Conservation (phyloP, 1,140 invertebrate genomes). For the Diachasma alloeum region DNA sequence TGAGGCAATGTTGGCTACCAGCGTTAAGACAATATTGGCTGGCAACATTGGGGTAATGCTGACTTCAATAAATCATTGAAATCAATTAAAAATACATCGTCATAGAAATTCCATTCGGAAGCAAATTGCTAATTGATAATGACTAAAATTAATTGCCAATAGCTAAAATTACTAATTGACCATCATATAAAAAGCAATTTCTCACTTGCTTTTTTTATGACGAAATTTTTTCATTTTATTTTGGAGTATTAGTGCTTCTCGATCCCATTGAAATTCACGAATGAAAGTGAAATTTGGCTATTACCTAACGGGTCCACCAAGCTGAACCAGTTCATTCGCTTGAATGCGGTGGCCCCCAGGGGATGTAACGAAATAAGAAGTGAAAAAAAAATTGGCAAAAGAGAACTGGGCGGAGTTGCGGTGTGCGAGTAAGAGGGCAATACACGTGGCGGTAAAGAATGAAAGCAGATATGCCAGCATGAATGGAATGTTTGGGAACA, state of each 20-base stretch:
- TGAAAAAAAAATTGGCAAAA: not conserved
- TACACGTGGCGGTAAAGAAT: not conserved
- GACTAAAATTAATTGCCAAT: too few species aligned
- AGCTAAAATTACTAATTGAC: too few species aligned
- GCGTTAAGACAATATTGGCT: too few species aligned
- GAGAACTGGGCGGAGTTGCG: not conserved
- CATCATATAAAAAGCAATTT: too few species aligned
- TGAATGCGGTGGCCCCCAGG: not conserved
- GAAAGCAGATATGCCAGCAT: not conserved
- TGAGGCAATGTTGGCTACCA: too few species aligned
- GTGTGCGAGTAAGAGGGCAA: not conserved
- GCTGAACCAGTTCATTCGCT: slow-evolving; percentile 13
- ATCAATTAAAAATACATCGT: too few species aligned
- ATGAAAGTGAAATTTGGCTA: slow-evolving; percentile 23
- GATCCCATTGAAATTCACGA: not conserved
- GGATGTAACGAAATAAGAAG: not conserved
- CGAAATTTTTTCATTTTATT: not conserved
- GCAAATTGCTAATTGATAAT: too few species aligned
- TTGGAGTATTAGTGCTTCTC: not conserved
- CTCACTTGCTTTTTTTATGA: too few species aligned
- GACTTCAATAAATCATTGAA: too few species aligned
- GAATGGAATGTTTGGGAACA: not conserved
- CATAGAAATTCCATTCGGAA: too few species aligned
- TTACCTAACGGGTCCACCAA: slow-evolving; percentile 7
- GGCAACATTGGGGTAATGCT: too few species aligned